Evolutionary conservation across 2,113 vertebrate species (phyloP).

Genomic region (Xyrauchen texanus): DNA sequence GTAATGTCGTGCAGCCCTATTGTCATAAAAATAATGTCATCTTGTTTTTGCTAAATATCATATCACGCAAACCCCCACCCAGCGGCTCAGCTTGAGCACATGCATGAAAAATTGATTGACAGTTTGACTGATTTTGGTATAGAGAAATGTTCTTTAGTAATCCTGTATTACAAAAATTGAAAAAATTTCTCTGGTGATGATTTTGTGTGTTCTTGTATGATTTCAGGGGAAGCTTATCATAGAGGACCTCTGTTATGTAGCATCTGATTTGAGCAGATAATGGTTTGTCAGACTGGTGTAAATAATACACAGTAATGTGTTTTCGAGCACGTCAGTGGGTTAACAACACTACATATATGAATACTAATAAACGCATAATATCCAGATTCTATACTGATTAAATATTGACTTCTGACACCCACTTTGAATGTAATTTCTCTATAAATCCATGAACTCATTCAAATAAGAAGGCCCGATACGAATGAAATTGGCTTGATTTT

Average conservation of each 20-base stretch:
- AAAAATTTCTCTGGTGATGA: neutral
- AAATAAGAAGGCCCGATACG: slow-evolving; percentile 8
- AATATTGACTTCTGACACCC: neutral
- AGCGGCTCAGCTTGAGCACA: too few relatives aligned
- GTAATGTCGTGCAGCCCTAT: too few relatives aligned
- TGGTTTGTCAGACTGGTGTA: slow-evolving; percentile 6
- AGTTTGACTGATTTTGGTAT: too few relatives aligned
- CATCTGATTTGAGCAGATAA: slow-evolving; percentile 28
- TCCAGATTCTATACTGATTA: neutral
- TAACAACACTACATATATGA: slow-evolving; percentile 4
- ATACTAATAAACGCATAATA: slow-evolving; percentile 18
- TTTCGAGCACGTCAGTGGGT: slow-evolving; percentile 20
- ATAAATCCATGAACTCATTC: neutral
- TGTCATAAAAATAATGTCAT: too few relatives aligned
- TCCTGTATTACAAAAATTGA: too few relatives aligned
- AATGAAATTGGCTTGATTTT: slow-evolving; percentile 21
- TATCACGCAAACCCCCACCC: too few relatives aligned
- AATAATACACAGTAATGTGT: slow-evolving; percentile 23
- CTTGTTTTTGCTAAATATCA: too few relatives aligned
- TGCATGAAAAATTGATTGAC: too few relatives aligned
- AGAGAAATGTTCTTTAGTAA: too few relatives aligned
- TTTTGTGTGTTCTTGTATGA: neutral
- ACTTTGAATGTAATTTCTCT: slow-evolving; percentile 15
- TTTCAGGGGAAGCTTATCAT: slow-evolving; percentile 6
- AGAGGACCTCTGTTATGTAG: slow-evolving; percentile 12